Percentiles rank a stretch among this genome's conserved stretches.
Conservation (phyloP, 2,888 invertebrate genomes). For the Xylota sylvarum region DNA sequence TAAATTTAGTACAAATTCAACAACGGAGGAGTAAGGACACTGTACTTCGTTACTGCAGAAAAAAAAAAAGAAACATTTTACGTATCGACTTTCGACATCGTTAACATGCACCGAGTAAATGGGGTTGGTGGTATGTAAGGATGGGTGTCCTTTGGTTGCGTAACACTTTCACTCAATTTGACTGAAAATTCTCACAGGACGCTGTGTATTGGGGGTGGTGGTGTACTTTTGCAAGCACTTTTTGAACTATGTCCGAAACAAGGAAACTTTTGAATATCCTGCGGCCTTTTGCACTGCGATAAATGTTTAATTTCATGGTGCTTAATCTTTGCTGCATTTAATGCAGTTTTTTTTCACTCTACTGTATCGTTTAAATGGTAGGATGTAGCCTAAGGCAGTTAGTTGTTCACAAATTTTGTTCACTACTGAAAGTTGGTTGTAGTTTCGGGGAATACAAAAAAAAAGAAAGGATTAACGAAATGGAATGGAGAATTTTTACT, state of each 20-base stretch:
- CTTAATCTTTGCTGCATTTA: slow-evolving; percentile 69
- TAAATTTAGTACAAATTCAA: slow-evolving; percentile 72
- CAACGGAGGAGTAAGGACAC: slow-evolving; percentile 49
- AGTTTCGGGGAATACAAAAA: neutral
- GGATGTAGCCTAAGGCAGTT: slow-evolving; percentile 45
- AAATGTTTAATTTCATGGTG: slow-evolving; percentile 76
- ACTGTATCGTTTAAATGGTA: slow-evolving; percentile 47
- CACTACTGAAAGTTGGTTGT: slow-evolving; percentile 25
- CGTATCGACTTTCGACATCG: slow-evolving; percentile 37
- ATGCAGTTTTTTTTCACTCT: slow-evolving; percentile 46
- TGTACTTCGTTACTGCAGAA: slow-evolving; percentile 33
- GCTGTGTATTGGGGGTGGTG: neutral
- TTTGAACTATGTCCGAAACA: slow-evolving; percentile 73
- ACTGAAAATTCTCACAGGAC: slow-evolving; percentile 42
- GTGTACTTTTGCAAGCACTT: slow-evolving; percentile 46
- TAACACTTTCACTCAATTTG: slow-evolving; percentile 74
- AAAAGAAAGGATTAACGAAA: neutral
- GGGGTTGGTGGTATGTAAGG: neutral
- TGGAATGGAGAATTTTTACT: neutral
- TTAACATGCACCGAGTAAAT: slow-evolving; percentile 6
- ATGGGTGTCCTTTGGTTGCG: slow-evolving; percentile 26
- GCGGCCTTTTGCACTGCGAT: slow-evolving; percentile 67
- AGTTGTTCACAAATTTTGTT: slow-evolving; percentile 64
- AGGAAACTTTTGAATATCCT: slow-evolving; percentile 70
- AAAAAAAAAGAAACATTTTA: slow-evolving; percentile 12